Base-by-base conservation (phyloP, 2,113 vertebrate genomes). In the Miniopterus natalensis region DNA sequence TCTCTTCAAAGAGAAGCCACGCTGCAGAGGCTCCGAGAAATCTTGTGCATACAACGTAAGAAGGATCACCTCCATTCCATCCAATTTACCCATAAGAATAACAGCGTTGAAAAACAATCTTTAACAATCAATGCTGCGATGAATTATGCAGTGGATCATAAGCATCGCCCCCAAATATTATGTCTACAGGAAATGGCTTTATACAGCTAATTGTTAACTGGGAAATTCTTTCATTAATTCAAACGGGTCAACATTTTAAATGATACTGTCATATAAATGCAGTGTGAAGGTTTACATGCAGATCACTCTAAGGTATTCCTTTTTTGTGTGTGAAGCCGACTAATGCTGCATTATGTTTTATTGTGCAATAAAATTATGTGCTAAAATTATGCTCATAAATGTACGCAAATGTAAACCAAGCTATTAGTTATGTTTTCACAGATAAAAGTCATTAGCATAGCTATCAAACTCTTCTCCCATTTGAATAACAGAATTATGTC, bases 401-500 rank as follows among this genome's bases (percentile, higher is more conserved):
- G 99, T 98, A 98, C 98, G 97, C 98, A 98, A 99, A 99, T 99
- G 98, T 99, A 99, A 99, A 99, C 98, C 98, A 98, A 98, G 98
- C 99, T 98, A 99, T 99, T 99, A 99, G 99, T 99, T 99, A 99
- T 99, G 98, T 99, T 99, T 99, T 98, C 98, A 98, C 98, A 98
- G 98, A 99, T 99, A 99, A 99, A 99, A 99, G 98, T 98, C 98
- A 99, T 99, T 99, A 99, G 98, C 98, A 99, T 99, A 98, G 98
- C 98, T 98, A 99, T 99, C 98, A 99, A 99, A 98, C 98, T 98
- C 98, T 97, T 98, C 97, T 98, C 98, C 98, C 98, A 98, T 98
- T 98, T 98, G 98, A 98, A 98, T 98, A 98, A 98, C 98, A 98
- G 98, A 98, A 98, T 98, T 98, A 98, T 98, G 98, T 98, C 97